Conservation (phyloP, 2,888 invertebrate species). For the Rhynchonema sp. region DNA sequence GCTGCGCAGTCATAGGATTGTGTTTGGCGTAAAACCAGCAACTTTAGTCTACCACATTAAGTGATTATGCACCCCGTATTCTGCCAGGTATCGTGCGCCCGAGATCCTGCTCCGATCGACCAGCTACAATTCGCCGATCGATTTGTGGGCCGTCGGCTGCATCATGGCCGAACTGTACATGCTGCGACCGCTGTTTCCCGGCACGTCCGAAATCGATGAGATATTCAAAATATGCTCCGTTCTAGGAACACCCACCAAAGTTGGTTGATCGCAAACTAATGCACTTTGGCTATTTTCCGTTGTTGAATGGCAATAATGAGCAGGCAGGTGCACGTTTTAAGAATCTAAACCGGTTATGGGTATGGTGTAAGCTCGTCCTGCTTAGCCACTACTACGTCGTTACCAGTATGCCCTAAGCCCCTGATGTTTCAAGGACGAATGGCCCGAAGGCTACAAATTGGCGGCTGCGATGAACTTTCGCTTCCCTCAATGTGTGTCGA, state of each 20-base stretch:
- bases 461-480: constrained; percentile 84
- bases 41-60: too few relatives aligned
- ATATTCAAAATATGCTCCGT: constrained; percentile 47
- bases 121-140: constrained; percentile 84
- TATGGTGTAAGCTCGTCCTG: neutral
- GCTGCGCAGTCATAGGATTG: too few relatives aligned
- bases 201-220: constrained; percentile 50
- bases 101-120: constrained; percentile 86
- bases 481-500: constrained; percentile 68
- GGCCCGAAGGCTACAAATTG: constrained; percentile 82
- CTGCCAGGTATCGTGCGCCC: constrained; percentile 74
- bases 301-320: neutral
- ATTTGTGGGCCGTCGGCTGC: constrained; percentile 90
- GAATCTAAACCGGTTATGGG: neutral
- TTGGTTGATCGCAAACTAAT: constrained; percentile 1
- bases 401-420: too few relatives aligned
- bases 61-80: too few relatives aligned
- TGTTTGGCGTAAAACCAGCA: too few relatives aligned
- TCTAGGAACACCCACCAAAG: constrained; percentile 37
- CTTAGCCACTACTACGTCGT: too few relatives aligned
- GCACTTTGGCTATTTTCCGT: neutral
- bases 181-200: constrained; percentile 49
- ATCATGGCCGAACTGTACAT: constrained; percentile 77
- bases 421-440: constrained; percentile 46
- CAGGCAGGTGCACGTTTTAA: neutral